Evolutionary conservation across 2,797 vertebrate genomes (phyloP).

Genomic region (Gallinago solitaria): DNA sequence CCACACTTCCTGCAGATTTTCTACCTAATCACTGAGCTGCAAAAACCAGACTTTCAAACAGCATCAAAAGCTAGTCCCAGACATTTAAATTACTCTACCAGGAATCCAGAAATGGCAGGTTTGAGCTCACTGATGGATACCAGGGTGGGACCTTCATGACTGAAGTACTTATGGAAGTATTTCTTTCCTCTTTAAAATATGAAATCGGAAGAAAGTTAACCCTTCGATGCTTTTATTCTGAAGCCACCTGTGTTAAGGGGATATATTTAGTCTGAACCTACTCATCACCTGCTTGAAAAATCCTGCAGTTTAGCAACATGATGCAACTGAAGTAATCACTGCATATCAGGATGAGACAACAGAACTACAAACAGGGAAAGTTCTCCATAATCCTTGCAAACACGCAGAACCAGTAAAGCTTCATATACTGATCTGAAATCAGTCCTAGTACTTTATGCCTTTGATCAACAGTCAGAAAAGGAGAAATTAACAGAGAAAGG

Average conservation of each 20-base stretch:
- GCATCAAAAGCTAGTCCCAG: background rate
- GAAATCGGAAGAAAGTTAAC: background rate
- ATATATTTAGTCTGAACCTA: background rate
- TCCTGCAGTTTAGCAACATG: background rate
- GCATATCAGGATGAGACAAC: background rate
- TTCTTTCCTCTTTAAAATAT: background rate
- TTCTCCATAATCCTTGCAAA: background rate
- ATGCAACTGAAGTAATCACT: background rate
- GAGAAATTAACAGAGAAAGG: background rate
- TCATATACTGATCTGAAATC: background rate
- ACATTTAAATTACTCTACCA: background rate
- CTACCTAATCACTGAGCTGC: background rate
- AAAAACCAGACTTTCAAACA: background rate
- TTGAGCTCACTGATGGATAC: background rate
- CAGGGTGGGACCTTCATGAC: background rate
- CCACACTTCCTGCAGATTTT: background rate
- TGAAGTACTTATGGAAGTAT: background rate
- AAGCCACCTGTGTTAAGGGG: background rate
- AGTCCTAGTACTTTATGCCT: background rate
- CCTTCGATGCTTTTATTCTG: background rate
- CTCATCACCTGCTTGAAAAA: background rate
- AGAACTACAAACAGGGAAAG: background rate
- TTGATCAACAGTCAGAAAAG: background rate
- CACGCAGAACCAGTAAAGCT: background rate
- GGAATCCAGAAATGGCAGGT: background rate